A percentile compares a stretch with the other conserved stretches of the same genome.
Evolutionary conservation across 2,113 vertebrate species (phyloP).

Genomic region (Xiphophorus maculatus): DNA sequence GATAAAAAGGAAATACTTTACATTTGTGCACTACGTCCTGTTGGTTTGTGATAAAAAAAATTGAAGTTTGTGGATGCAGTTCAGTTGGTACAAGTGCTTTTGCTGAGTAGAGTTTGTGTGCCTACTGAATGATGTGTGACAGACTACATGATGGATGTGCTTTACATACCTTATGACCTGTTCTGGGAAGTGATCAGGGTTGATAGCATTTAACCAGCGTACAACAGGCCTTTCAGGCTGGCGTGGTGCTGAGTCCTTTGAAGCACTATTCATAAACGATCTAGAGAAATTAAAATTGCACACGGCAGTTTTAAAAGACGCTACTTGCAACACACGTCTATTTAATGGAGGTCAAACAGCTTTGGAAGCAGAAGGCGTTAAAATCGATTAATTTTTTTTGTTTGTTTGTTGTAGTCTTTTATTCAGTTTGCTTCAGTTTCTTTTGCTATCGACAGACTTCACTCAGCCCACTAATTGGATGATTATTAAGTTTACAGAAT

Average conservation of each 20-base stretch:
- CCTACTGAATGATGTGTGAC: conserved; percentile 26
- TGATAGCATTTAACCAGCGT: conserved; percentile 85
- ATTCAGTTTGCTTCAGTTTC: not conserved
- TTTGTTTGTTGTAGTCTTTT: not conserved
- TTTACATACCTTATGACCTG: conserved; percentile 69
- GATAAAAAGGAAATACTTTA: not conserved
- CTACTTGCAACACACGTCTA: not conserved
- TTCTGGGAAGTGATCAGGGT: conserved; percentile 76
- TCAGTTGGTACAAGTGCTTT: not conserved
- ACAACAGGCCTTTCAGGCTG: conserved; percentile 52
- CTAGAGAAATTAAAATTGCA: conserved; percentile 71
- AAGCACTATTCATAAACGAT: conserved; percentile 75
- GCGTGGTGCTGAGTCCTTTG: conserved; percentile 45
- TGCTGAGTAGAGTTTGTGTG: not conserved
- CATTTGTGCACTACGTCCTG: not conserved
- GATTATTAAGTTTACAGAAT: not conserved
- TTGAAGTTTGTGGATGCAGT: not conserved
- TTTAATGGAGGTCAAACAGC: not conserved
- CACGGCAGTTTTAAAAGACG: not conserved
- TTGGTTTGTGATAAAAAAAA: not conserved
- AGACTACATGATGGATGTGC: conserved; percentile 40
- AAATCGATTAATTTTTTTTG: not conserved
- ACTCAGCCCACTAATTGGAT: not conserved
- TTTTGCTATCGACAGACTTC: not conserved
- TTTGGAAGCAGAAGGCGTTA: not conserved